Evolutionary conservation across 2,797 vertebrate genomes (phyloP).

Genomic region (Neomorphus geoffroyi): DNA sequence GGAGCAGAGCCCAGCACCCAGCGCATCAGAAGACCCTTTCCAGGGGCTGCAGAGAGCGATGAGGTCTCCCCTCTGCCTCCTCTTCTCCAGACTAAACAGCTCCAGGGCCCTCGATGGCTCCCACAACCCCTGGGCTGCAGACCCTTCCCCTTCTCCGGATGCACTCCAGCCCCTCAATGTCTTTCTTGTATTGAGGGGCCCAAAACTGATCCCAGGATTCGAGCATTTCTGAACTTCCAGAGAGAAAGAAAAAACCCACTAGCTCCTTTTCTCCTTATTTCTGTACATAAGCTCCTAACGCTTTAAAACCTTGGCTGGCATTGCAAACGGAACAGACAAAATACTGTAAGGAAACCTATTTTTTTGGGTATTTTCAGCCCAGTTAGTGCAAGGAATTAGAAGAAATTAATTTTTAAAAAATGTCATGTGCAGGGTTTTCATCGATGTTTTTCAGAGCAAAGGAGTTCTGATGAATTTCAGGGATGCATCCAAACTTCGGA

Average conservation of each 20-base stretch:
- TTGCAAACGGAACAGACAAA: background rate
- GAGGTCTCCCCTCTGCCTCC: no score
- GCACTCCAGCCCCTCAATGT: no score
- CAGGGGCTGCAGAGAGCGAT: no score
- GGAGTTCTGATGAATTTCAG: constrained; percentile 22
- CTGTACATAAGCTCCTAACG: background rate
- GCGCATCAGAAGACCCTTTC: no score
- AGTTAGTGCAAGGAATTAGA: constrained; percentile 20
- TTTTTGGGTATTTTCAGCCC: constrained; percentile 14
- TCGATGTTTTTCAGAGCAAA: background rate
- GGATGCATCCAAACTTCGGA: constrained; percentile 21
- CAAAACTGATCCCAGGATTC: no score
- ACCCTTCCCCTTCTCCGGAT: no score
- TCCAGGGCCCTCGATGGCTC: no score
- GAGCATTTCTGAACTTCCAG: background rate
- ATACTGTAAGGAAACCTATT: background rate
- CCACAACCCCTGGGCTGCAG: no score
- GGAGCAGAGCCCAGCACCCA: no score
- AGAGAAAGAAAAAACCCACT: background rate
- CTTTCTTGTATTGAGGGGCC: no score
- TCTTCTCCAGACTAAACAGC: no score
- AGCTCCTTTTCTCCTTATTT: background rate
- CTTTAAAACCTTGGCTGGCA: background rate
- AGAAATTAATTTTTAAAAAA: background rate
- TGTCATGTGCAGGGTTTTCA: background rate